Evolutionary conservation across 2,888 invertebrate species (phyloP).

Genomic region (Agrotis segetum): DNA sequence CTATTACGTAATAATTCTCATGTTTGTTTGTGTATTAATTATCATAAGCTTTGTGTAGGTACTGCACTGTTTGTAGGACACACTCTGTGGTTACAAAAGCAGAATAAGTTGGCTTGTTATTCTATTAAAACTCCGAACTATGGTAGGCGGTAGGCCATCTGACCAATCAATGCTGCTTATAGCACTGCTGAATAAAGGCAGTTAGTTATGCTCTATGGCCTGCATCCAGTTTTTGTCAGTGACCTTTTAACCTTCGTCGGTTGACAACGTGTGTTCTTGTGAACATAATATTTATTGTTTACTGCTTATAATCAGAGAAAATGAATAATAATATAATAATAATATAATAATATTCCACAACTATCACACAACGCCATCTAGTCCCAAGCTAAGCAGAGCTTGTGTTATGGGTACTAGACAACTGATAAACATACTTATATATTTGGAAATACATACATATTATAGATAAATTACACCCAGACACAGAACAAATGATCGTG

Average conservation of each 20-base stretch:
- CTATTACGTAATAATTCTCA: background rate
- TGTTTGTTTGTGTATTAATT: background rate
- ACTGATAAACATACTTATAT: too few relatives aligned
- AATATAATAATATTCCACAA: too few relatives aligned
- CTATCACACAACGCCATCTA: too few relatives aligned
- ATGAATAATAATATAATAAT: too few relatives aligned
- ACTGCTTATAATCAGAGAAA: background rate
- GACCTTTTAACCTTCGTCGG: background rate
- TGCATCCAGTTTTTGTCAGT: background rate
- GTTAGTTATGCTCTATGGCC: background rate
- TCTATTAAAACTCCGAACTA: too few relatives aligned
- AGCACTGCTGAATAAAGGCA: background rate
- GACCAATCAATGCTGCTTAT: background rate
- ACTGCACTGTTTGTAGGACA: background rate
- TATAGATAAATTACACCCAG: too few relatives aligned
- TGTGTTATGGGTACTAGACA: too few relatives aligned
- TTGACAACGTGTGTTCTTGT: background rate
- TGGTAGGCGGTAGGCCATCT: background rate
- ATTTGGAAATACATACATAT: too few relatives aligned
- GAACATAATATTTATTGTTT: background rate
- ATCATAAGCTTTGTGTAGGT: background rate
- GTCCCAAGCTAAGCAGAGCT: too few relatives aligned
- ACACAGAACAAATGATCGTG: too few relatives aligned
- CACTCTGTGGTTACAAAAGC: background rate
- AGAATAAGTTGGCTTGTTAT: background rate